Percentiles rank a stretch among this genome's conserved stretches.
Conservation (phyloP, 2,797 vertebrate species). For the Distichodus sexfasciatus region DNA sequence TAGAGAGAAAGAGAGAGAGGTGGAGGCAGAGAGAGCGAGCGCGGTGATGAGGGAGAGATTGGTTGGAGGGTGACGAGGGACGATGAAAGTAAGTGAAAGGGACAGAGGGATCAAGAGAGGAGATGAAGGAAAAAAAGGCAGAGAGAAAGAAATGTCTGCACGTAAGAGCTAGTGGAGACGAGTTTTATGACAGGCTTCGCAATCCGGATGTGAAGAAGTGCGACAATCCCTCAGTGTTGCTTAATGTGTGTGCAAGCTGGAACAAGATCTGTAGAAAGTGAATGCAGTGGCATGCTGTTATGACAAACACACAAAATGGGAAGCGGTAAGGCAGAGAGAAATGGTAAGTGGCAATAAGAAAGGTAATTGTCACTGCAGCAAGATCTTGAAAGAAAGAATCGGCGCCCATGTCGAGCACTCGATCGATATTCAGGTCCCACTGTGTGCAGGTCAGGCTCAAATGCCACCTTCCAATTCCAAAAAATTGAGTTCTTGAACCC, state of each 20-base stretch:
- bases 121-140: neutral
- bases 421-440: neutral
- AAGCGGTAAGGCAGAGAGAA: neutral
- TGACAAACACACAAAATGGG: neutral
- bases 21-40: neutral
- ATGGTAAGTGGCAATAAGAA: neutral
- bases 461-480: neutral
- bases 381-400: neutral
- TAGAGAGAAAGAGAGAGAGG: neutral
- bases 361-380: constrained; percentile 23
- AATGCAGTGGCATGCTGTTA: neutral
- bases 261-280: neutral
- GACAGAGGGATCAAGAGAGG: neutral
- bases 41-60: neutral
- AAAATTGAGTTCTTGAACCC: neutral
- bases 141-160: neutral
- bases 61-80: neutral
- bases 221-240: neutral
- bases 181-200: too few relatives aligned
- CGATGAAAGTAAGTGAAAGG: neutral
- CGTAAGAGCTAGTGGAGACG: too few relatives aligned
- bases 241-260: neutral
- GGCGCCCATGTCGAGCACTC: neutral
- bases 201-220: too few relatives aligned
- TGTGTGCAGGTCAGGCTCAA: neutral